A percentile compares a stretch with the other conserved stretches of the same genome.
Evolutionary conservation across 1,140 invertebrate genomes (phyloP).

Genomic region (Caerostris darwini): DNA sequence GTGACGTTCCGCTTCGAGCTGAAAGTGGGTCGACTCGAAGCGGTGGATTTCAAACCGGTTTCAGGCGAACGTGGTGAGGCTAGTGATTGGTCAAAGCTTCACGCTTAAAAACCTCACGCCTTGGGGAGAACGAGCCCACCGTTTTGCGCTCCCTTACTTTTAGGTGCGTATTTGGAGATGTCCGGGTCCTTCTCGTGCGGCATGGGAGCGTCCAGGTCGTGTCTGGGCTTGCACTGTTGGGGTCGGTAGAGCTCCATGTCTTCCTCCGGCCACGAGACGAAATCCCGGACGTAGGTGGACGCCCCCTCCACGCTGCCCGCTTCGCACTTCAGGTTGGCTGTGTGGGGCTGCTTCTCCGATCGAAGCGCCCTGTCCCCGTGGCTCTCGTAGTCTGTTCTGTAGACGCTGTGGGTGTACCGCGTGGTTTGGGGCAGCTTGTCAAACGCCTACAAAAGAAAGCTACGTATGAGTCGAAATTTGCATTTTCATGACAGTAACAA

Average conservation of each 20-base stretch:
- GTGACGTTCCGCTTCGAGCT: too few species aligned
- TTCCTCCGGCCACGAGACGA: not conserved
- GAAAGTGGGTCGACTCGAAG: too few species aligned
- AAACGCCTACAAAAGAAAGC: not conserved
- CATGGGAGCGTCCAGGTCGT: not conserved
- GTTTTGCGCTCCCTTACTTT: not conserved
- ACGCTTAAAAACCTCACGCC: too few species aligned
- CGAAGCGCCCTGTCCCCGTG: not conserved
- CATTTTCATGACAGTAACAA: too few species aligned
- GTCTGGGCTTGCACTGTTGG: not conserved
- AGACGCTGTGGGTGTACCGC: not conserved
- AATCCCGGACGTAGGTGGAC: not conserved
- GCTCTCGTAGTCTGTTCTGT: not conserved
- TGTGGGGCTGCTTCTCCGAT: not conserved
- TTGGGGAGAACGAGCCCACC: too few species aligned
- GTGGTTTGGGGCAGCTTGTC: not conserved
- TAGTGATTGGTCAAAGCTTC: too few species aligned
- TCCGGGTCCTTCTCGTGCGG: not conserved
- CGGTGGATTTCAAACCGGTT: too few species aligned
- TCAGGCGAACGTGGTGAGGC: too few species aligned
- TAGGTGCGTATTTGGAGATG: not conserved
- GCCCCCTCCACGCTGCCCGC: not conserved
- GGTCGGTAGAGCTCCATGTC: not conserved
- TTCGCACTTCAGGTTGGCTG: conserved; percentile 10
- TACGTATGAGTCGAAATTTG: too few species aligned